phyloP scores from a whole-genome alignment of 2,888 invertebrate genomes.

The Penaeus monodon region DNA sequence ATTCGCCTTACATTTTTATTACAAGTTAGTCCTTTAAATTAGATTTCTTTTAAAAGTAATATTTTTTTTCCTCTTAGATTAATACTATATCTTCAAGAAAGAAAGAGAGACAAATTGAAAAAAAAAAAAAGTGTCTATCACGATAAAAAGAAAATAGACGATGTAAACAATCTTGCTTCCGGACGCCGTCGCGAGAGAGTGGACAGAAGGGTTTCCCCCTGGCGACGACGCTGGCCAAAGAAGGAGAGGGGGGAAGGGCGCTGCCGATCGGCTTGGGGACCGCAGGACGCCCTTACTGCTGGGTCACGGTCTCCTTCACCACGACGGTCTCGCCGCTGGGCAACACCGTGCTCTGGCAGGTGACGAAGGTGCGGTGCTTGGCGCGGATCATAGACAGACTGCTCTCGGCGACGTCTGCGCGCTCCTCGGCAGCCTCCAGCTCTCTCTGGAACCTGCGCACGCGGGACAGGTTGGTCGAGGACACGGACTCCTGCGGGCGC shows the following conservation, averaged over 20 bases:
- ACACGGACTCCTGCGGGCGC: conserved; percentile 83
- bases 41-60: conserved; percentile 1
- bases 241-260: not conserved
- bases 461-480: conserved; percentile 91
- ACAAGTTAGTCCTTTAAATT: conserved; percentile 17
- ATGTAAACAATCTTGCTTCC: not conserved
- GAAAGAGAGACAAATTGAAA: conserved; percentile 5
- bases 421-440: conserved; percentile 96
- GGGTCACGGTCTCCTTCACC: conserved; percentile 63
- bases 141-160: conserved; percentile 17
- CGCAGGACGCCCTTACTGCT: conserved; percentile 19
- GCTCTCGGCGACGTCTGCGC: conserved; percentile 94
- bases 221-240: conserved; percentile 52
- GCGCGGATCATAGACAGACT: conserved; percentile 94
- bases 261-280: not conserved
- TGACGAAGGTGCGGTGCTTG: conserved; percentile 98
- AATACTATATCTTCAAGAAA: conserved; percentile 12
- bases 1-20: conserved; percentile 2
- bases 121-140: conserved; percentile 7
- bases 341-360: conserved; percentile 69
- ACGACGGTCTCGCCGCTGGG: conserved; percentile 62
- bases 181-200: not conserved
- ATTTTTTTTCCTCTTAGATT: not conserved
- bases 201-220: conserved; percentile 68
- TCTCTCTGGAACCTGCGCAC: conserved; percentile 98